Evolutionary conservation across 2,888 invertebrate species (phyloP), one percentile per base, ranked within the genome.

Genomic region (Drosophila prolongata): DNA sequence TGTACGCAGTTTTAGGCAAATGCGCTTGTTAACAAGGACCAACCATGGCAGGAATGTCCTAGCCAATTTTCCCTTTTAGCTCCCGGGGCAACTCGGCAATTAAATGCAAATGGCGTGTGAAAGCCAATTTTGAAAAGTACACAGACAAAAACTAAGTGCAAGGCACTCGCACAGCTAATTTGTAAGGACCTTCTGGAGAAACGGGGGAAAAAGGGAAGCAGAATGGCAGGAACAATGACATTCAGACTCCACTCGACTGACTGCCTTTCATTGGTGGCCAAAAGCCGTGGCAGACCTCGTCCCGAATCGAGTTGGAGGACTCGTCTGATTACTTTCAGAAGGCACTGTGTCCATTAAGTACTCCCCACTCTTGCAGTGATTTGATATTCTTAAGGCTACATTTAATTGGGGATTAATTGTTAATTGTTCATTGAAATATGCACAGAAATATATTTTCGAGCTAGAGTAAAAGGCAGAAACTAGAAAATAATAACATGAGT

Each of bases 41-140:
- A 77, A 78, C 52, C 52, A 69, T 46, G 34, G 64, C 40, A 11
- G 16, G 34, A 14, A 16, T 35, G 16, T 46, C 10, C 40, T 27
- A 30, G 2, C 34, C 44, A 14, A 56, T 58, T 38, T 24, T 11
- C 30, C 11, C 35, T 35, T 35, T 35, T 10, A 35, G 16, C 16
- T 37, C n/a, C n/a, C 11, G 30, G 30, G 30, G 34, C 54, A 58
- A 52, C 65, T 62, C 35, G 61, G 82, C 89, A 89, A 87, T 89
- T 89, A 87, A 87, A 89, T 80, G 82, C 84, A 89, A 89, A 87
- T 87, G 87, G 88, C 78, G 84, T 87, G 87, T 89, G 78, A 89
- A 87, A 87, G 83, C 74, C 86, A 87, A 87, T 85, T 87, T 87
- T 75, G 78, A 77, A 82, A 85, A 82, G 84, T 87, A 86, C 69